These are phyloP conservation scores for Crambe crambe DNA, from an alignment of 37 sponge, comb jelly and placozoan genomes.

Conservation along the genomic window DNA sequence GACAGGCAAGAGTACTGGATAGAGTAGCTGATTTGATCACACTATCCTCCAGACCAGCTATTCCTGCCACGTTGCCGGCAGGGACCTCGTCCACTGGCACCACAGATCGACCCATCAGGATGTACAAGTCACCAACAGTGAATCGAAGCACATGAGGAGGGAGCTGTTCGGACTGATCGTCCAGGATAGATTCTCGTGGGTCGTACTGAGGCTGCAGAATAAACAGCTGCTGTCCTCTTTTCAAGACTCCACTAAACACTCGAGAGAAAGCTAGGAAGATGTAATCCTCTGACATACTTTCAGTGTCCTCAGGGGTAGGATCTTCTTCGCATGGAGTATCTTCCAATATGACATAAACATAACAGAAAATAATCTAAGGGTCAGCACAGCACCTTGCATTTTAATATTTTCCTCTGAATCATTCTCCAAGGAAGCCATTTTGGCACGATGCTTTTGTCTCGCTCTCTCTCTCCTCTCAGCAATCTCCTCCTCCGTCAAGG, in stretches of 20 bases:
- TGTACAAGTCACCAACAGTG: conserved; percentile 65
- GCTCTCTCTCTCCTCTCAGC: conserved; percentile 54
- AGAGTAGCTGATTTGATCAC: conserved; percentile 88
- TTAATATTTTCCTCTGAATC: not conserved
- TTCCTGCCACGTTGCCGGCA: conserved; percentile 90
- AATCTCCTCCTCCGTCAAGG: conserved; percentile 73
- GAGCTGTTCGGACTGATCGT: not conserved
- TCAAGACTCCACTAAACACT: conserved; percentile 80
- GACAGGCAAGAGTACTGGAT: conserved; percentile 77
- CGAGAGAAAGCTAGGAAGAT: conserved; percentile 87
- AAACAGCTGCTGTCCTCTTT: conserved; percentile 68
- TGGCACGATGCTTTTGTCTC: conserved; percentile 31
- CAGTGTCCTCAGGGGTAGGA: not conserved
- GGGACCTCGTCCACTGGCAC: conserved; percentile 71
- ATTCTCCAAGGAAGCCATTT: conserved; percentile 12
- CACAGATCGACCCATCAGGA: conserved; percentile 91
- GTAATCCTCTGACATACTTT: not conserved
- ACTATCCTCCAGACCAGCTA: conserved; percentile 82
- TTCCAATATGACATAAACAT: not conserved
- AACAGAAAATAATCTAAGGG: not conserved
- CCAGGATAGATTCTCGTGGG: conserved; percentile 39
- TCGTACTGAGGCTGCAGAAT: conserved; percentile 87
- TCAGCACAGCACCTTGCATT: not conserved
- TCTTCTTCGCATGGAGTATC: too few species aligned
- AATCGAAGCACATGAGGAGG: conserved; percentile 8